Percentiles rank a stretch among this genome's conserved stretches.
Evolutionary conservation across 2,113 vertebrate species (phyloP).

Genomic region (Dasyornis broadbenti): DNA sequence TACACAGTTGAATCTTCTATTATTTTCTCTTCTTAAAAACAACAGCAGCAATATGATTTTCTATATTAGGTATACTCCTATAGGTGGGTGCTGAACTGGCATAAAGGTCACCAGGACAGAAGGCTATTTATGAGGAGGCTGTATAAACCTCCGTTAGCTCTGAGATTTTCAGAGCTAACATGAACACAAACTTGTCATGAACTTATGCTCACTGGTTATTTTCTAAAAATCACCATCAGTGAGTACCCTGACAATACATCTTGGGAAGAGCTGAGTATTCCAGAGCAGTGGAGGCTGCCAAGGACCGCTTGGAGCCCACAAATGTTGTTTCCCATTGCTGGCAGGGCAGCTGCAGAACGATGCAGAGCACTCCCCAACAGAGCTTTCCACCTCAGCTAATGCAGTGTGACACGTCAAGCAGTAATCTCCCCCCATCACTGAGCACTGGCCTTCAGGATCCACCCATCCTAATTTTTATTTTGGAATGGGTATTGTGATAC

Average conservation of each 20-base stretch:
- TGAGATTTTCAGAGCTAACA: neutral
- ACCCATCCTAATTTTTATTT: neutral
- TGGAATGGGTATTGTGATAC: neutral
- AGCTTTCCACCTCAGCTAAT: neutral
- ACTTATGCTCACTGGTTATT: neutral
- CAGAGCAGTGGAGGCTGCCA: neutral
- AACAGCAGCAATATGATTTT: neutral
- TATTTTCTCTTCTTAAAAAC: neutral
- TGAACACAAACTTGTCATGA: neutral
- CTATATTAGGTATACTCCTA: neutral
- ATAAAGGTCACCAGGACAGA: constrained; percentile 26
- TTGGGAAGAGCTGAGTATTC: neutral
- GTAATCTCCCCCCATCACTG: neutral
- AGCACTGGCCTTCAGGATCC: neutral
- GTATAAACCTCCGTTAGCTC: neutral
- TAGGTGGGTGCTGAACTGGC: neutral
- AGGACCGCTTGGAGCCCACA: neutral
- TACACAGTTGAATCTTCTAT: neutral
- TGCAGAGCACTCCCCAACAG: neutral
- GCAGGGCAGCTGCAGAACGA: neutral
- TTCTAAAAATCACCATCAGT: neutral
- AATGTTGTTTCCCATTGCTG: neutral
- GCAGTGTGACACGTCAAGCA: neutral
- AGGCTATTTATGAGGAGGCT: neutral
- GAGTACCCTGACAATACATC: neutral